A percentile compares a stretch with the other conserved stretches of the same genome.
Conservation (phyloP, 2,888 invertebrate genomes). For the Euplexia lucipara region DNA sequence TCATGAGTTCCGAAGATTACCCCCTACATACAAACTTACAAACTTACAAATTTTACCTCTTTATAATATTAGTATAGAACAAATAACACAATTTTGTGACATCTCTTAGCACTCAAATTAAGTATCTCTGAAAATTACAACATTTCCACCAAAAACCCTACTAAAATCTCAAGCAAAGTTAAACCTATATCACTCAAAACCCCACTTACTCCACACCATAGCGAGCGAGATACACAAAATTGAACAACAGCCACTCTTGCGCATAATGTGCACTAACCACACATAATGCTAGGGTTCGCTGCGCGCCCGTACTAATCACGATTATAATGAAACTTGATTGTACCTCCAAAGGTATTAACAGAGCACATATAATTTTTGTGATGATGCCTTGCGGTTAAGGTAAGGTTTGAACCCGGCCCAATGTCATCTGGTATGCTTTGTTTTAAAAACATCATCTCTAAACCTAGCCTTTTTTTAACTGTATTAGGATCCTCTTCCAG, state of each 20-base stretch:
- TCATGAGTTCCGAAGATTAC: too few relatives aligned
- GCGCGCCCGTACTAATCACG: constrained; percentile 63
- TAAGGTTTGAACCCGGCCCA: constrained; percentile 1
- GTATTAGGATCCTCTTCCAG: too few relatives aligned
- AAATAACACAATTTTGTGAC: too few relatives aligned
- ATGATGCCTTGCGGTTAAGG: constrained; percentile 49
- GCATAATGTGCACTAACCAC: constrained; percentile 66
- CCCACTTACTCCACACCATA: constrained; percentile 19
- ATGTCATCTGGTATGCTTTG: constrained; percentile 27
- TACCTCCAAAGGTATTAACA: constrained; percentile 60
- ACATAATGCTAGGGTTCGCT: constrained; percentile 61
- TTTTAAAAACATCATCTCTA: not conserved
- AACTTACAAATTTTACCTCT: too few relatives aligned
- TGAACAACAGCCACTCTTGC: constrained; percentile 43
- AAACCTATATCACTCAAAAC: not conserved
- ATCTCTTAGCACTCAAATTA: too few relatives aligned
- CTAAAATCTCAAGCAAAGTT: not conserved
- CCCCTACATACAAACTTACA: too few relatives aligned
- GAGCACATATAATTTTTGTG: constrained; percentile 64
- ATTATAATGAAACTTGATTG: constrained; percentile 68
- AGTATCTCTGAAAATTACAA: too few relatives aligned
- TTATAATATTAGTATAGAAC: too few relatives aligned
- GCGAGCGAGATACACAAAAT: constrained; percentile 37
- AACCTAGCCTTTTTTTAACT: too few relatives aligned
- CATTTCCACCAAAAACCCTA: not conserved